A percentile compares a stretch with the other conserved stretches of the same genome.
phyloP scores from a whole-genome alignment of 2,888 invertebrate genomes.

The Cheilosia variabilis region DNA sequence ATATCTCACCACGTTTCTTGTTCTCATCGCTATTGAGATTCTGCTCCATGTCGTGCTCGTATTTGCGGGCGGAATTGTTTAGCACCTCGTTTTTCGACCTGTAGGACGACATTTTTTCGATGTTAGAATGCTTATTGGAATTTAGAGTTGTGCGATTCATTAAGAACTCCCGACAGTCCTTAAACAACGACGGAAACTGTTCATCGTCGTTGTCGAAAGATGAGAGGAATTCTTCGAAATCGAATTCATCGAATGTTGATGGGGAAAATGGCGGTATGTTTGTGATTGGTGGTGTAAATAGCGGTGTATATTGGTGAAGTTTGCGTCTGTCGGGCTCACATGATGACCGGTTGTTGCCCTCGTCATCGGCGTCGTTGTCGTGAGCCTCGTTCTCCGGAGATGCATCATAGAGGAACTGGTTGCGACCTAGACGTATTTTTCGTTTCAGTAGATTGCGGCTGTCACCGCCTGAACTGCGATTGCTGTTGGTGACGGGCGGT shows the following conservation, averaged over 20 bases:
- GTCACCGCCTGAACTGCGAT: conserved; percentile 75
- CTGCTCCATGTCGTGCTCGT: conserved; percentile 52
- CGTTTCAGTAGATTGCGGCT: conserved; percentile 81
- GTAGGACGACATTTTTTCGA: conserved; percentile 53
- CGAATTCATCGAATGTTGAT: conserved; percentile 85
- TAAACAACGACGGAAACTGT: conserved; percentile 84
- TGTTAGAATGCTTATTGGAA: conserved; percentile 78
- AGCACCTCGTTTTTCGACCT: conserved; percentile 52
- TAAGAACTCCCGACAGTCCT: conserved; percentile 83
- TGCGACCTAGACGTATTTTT: conserved; percentile 83
- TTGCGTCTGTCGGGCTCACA: conserved; percentile 53
- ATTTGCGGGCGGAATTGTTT: conserved; percentile 29
- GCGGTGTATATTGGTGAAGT: conserved; percentile 37
- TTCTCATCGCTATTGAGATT: conserved; percentile 62
- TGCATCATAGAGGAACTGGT: conserved; percentile 83
- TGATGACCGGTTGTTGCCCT: conserved; percentile 80
- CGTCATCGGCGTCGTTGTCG: conserved; percentile 79
- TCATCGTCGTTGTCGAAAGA: conserved; percentile 87
- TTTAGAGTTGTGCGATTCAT: conserved; percentile 81
- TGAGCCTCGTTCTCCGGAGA: conserved; percentile 81
- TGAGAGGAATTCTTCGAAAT: conserved; percentile 88
- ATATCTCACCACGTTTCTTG: conserved; percentile 81
- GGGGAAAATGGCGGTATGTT: conserved; percentile 79
- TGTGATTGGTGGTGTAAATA: conserved; percentile 34
- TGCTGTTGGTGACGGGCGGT: conserved; percentile 32